Percentiles rank a stretch among this genome's conserved stretches.
Evolutionary conservation across 1,140 invertebrate species (phyloP).

Genomic region (Homarus americanus): DNA sequence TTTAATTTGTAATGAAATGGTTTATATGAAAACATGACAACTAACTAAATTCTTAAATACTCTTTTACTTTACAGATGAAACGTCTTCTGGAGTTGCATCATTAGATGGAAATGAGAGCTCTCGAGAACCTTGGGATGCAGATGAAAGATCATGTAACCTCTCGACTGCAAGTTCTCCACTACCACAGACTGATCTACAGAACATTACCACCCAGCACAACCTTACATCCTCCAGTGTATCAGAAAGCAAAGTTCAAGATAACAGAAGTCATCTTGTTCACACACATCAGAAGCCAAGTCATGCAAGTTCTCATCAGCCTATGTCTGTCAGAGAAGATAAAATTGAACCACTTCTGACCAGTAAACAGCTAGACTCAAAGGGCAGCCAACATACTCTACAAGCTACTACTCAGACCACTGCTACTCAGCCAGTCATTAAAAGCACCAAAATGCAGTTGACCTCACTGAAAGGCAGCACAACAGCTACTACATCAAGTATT

Average conservation of each 20-base stretch:
- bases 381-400: not conserved
- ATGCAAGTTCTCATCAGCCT: not conserved
- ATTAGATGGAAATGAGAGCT: conserved; percentile 72
- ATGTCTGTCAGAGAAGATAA: not conserved
- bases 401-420: not conserved
- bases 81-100: conserved; percentile 80
- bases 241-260: conserved; percentile 20
- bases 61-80: conserved; percentile 58
- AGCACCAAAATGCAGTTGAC: not conserved
- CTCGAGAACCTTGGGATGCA: conserved; percentile 68
- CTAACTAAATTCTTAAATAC: not conserved
- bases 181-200: not conserved
- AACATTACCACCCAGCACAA: not conserved
- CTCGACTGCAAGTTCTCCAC: not conserved
- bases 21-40: no score
- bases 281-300: not conserved
- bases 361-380: not conserved
- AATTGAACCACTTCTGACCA: not conserved
- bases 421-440: not conserved
- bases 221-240: conserved; percentile 5
- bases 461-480: conserved; percentile 4
- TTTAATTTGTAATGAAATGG: no score
- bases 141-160: conserved; percentile 51
- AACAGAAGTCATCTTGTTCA: conserved; percentile 10
- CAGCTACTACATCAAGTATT: conserved; percentile 23